Base-by-base conservation (phyloP, 2,113 vertebrate genomes). In the Pseudorasbora parva region DNA sequence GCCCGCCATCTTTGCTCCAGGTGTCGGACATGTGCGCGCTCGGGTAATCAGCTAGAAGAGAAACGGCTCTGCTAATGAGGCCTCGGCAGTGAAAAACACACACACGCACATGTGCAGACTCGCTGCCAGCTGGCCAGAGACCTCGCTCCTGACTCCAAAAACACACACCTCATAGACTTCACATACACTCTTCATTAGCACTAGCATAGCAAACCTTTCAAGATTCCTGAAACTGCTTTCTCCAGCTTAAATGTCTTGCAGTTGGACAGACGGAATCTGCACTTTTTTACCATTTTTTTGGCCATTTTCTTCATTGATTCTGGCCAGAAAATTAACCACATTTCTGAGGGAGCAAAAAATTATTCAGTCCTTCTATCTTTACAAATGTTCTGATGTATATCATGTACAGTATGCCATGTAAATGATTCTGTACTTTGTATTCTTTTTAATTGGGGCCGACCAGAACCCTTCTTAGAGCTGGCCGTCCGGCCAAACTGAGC, bases 11-110 rank as follows among this genome's bases (percentile, higher is more conserved):
- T 71, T 88, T 84, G 47, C 83, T 87, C 91, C 94, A 94, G 93
- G 92, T 94, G 93, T 91, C 80, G 23, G 56, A 82, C 92, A 90
- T 93, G 93, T 92, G 90, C 45, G 80, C 41, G 12, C 10, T 59
- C 71, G 78, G 82, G 77, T 89, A 91, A 92, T 91, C 91, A 93
- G 86, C 84, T 87, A 86, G 87, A 91, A 91, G 89, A 82, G 77
- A 83, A 87, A 85, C 75, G 68, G 76, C 75, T 23, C 15, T 78
- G 57, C 87, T 93, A 93, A 94, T 91, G 91, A 93, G 89, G 78
- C 85, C 88, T 87, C 84, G 0, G 64, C 88, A 90, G 88, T 72
- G 72, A 76, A 89, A 91, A 88, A 86, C 86, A 84, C 88, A 84
- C 88, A 85, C 85, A 88, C 19, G 27, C 90, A 90, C 89, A 88